Base-by-base conservation (phyloP, 2,888 invertebrate genomes). In the Mesorhabditis spiculigera region DNA sequence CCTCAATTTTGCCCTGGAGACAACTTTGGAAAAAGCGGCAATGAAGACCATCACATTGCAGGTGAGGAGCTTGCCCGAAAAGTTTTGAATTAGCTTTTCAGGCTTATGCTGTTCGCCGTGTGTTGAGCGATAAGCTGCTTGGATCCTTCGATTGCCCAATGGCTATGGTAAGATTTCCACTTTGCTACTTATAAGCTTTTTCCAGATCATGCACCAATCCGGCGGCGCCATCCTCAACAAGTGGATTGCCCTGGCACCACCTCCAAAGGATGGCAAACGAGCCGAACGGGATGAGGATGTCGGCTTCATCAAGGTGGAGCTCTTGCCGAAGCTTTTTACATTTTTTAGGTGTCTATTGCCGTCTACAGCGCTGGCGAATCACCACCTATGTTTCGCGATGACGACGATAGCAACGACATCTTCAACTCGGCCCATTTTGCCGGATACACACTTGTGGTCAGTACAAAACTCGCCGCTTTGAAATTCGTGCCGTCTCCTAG, bases 211-310 rank as follows among this genome's bases (percentile, higher is more conserved):
- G 42, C 75, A 78, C 65, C 71, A 62, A 4, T 28, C 63, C 4
- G 67, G 74, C 41, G 63, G 77, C 10, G 73, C 75, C 3, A 70
- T 80, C n/a, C 68, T 74, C 44, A 71, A 70, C 6, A 82, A 82
- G 70, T 82, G 82, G 82, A 68, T 82, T n/a, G 80, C 81, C 5
- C 72, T 82, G 4, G 73, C 72, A 13, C 67, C 73, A 4, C 74
- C 75, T 3, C 65, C 66, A 8, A 72, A 69, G 6, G 78, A 77
- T 4, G 76, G 75, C 16, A 76, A 78, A 4, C 75, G 77, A 43
- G 69, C 68, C 43, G 73, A 71, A n/a, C 72, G 71, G 43, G 74
- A 64, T 28, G 81, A 82, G 65, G 79, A 80, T 66, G 74, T 79
- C 44, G 82, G 82, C 63, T 82, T 82, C 66, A 63, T 82, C 44